Conservation (phyloP, 2,888 invertebrate species). For the Harpalus rubripes region DNA sequence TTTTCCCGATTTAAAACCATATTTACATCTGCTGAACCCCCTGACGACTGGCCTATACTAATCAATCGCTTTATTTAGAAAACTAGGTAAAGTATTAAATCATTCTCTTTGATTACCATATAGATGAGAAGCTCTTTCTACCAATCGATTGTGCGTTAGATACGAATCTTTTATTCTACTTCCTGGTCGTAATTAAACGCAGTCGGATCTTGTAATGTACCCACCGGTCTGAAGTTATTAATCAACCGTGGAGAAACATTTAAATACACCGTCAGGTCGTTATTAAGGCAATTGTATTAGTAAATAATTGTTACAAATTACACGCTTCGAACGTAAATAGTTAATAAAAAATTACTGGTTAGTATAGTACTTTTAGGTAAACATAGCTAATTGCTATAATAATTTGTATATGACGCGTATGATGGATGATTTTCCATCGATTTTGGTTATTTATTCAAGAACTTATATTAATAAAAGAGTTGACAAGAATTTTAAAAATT, state of each 20-base stretch:
- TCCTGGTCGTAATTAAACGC: neutral
- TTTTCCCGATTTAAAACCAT: too few relatives aligned
- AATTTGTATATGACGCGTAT: constrained; percentile 5
- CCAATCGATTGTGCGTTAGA: neutral
- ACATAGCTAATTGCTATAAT: neutral
- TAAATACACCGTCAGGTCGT: neutral
- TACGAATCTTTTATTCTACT: neutral
- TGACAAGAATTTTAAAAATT: too few relatives aligned
- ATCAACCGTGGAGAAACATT: neutral
- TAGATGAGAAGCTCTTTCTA: neutral
- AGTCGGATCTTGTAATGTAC: neutral
- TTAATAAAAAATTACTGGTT: neutral
- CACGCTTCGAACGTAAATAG: neutral
- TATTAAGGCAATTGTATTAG: neutral
- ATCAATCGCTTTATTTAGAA: too few relatives aligned
- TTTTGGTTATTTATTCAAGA: neutral
- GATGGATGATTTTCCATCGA: neutral
- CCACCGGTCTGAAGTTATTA: neutral
- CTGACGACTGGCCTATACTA: too few relatives aligned
- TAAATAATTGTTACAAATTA: neutral
- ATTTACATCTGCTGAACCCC: too few relatives aligned
- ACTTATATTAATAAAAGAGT: neutral
- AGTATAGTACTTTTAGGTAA: neutral
- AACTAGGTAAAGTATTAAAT: neutral
- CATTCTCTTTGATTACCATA: neutral